Percentiles rank a stretch among this genome's conserved stretches.
phyloP scores from a whole-genome alignment of 2,113 vertebrate species.

The Panurus biarmicus region DNA sequence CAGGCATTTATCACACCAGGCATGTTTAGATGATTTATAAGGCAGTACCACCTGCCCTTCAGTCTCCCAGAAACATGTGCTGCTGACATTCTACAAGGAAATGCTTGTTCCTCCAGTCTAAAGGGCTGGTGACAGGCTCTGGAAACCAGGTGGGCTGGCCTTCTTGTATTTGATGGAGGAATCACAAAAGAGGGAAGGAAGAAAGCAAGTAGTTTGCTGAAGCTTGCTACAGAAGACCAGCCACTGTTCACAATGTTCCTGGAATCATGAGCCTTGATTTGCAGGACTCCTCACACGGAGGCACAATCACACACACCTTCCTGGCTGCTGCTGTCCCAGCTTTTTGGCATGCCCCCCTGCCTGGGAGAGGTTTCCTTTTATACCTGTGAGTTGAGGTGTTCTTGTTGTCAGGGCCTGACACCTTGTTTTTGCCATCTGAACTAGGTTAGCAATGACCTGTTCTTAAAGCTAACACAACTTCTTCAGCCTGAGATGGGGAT shows the following conservation, averaged over 20 bases:
- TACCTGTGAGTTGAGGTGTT: neutral
- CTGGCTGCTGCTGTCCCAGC: neutral
- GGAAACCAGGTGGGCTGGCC: neutral
- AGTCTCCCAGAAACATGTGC: conserved; percentile 30
- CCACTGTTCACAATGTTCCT: neutral
- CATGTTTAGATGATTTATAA: conserved; percentile 58
- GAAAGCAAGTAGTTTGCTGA: neutral
- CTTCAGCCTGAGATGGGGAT: neutral
- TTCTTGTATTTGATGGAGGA: neutral
- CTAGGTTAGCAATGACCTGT: neutral
- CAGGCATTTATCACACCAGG: conserved; percentile 49
- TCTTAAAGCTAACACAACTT: neutral
- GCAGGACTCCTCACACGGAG: neutral
- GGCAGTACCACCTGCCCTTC: conserved; percentile 52
- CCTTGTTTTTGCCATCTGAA: neutral
- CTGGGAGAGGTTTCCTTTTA: neutral
- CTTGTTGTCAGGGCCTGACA: rapidly evolving
- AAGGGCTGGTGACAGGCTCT: neutral
- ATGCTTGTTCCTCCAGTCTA: neutral
- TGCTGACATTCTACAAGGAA: conserved; percentile 17
- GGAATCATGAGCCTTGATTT: neutral
- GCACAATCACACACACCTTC: neutral
- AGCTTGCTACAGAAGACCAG: neutral
- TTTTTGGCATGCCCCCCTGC: neutral
- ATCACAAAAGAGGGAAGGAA: neutral